Evolutionary conservation across 2,797 vertebrate species (phyloP).

Genomic region (Enteromius thamalakanensis): DNA sequence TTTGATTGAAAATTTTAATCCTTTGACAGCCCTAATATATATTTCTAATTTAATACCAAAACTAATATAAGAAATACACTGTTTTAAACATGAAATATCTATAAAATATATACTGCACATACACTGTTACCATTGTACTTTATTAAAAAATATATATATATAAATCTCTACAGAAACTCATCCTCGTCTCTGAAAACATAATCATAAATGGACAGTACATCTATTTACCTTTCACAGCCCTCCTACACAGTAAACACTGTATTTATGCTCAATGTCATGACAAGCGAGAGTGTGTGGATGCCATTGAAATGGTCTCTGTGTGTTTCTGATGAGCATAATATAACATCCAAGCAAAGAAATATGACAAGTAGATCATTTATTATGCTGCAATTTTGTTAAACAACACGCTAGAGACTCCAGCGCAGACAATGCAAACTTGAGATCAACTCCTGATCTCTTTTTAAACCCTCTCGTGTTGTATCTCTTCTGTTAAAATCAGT

Average conservation of each 20-base stretch:
- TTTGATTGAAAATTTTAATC: too few species aligned
- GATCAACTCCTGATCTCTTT: neutral
- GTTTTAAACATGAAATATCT: neutral
- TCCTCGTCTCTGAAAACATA: neutral
- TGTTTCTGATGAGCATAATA: neutral
- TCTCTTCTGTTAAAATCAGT: neutral
- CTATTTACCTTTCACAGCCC: neutral
- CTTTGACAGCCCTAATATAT: too few species aligned
- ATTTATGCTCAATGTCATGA: slow-evolving; percentile 23
- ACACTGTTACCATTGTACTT: neutral
- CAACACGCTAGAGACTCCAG: neutral
- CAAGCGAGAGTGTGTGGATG: neutral
- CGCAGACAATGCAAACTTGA: neutral
- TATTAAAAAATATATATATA: too few species aligned
- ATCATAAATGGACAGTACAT: neutral
- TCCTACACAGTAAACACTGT: neutral
- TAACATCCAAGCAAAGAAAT: neutral
- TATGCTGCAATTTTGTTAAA: neutral
- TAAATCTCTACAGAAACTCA: neutral
- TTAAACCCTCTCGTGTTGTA: neutral
- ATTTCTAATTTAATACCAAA: neutral
- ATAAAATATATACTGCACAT: neutral
- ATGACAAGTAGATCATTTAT: neutral
- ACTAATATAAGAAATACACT: neutral
- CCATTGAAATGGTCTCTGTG: neutral